These are phyloP conservation scores for Arenaria interpres DNA, from an alignment of 2,113 vertebrate genomes.

Conservation along the genomic window DNA sequence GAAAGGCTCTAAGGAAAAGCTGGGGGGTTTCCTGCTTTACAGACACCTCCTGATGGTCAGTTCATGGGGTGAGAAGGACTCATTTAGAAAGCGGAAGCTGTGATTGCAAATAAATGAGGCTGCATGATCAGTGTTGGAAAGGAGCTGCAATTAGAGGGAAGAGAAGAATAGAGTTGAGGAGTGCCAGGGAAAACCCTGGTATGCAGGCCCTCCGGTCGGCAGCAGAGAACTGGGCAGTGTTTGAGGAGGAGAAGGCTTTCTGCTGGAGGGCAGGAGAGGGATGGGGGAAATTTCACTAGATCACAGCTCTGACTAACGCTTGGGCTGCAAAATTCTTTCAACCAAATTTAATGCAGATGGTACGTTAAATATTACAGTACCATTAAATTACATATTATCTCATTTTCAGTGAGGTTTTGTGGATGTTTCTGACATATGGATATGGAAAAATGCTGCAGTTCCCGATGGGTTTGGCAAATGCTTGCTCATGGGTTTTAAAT, in stretches of 20 bases:
- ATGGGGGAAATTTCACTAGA: conserved; percentile 12
- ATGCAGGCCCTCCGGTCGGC: accelerated
- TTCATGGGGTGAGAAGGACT: background rate
- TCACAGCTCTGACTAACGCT: conserved; percentile 17
- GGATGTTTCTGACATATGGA: conserved; percentile 48
- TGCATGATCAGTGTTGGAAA: background rate
- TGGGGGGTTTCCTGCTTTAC: background rate
- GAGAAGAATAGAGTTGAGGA: background rate
- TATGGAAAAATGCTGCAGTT: background rate
- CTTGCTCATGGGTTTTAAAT: background rate
- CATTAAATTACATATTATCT: conserved; percentile 49
- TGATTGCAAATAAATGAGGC: background rate
- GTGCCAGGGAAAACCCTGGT: background rate
- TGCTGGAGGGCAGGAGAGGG: background rate
- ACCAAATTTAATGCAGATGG: conserved; percentile 64
- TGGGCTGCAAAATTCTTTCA: conserved; percentile 52
- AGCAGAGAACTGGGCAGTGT: background rate
- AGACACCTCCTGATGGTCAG: conserved; percentile 5
- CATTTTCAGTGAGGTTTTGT: conserved; percentile 58
- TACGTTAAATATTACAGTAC: conserved; percentile 24
- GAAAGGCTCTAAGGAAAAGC: conserved; percentile 1
- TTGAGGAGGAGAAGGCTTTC: background rate
- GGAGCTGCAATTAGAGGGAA: background rate
- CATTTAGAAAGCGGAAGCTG: background rate
- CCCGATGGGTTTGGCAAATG: background rate